Evolutionary conservation across 2,113 vertebrate genomes (phyloP).

Genomic region (Daphoenositta chrysoptera): DNA sequence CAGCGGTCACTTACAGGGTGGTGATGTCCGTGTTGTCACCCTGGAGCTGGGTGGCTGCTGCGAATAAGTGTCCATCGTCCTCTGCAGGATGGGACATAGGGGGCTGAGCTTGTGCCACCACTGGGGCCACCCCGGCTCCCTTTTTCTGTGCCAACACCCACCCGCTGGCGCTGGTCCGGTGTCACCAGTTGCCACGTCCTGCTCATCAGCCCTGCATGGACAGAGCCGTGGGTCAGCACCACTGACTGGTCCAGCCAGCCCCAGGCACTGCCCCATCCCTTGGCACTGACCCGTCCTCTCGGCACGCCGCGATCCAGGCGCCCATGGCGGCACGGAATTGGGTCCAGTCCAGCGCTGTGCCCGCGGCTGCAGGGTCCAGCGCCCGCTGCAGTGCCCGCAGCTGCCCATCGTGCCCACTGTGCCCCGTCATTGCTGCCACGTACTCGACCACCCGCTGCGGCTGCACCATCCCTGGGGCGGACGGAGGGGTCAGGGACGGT

Average conservation of each 20-base stretch:
- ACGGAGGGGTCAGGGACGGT: fast-evolving
- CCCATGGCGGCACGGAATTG: neutral
- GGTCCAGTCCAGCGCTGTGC: neutral
- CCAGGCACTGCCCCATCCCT: fast-evolving
- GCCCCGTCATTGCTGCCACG: neutral
- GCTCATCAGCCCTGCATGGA: neutral
- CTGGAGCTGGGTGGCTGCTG: neutral
- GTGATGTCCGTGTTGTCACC: fast-evolving
- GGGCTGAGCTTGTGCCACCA: neutral
- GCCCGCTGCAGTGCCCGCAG: neutral
- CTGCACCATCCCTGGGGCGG: neutral
- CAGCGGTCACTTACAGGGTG: neutral
- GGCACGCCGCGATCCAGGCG: neutral
- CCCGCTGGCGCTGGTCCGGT: fast-evolving
- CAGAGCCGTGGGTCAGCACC: fast-evolving
- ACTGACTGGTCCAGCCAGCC: fast-evolving
- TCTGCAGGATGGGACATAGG: fast-evolving
- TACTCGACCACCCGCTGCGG: neutral
- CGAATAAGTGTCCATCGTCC: fast-evolving
- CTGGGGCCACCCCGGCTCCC: fast-evolving
- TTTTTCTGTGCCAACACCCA: neutral
- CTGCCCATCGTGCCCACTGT: neutral
- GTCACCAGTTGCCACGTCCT: fast-evolving
- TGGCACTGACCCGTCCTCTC: neutral
- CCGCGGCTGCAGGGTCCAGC: neutral